These are phyloP conservation scores for Macrotrachela quadricornifera DNA, from an alignment of 1,140 invertebrate species.

Conservation along the genomic window DNA sequence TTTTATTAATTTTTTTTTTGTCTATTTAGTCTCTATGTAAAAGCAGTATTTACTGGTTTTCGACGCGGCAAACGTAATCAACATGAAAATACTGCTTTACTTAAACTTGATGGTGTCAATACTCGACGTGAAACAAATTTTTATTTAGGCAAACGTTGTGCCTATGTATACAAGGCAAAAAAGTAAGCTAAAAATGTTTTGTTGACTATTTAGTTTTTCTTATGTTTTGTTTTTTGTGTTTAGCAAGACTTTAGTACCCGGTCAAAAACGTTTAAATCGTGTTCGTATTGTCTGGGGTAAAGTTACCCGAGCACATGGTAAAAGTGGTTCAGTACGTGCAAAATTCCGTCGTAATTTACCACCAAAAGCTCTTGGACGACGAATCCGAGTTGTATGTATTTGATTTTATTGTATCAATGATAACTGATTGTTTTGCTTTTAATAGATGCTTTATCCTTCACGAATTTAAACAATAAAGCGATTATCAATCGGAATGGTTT, in stretches of 20 bases:
- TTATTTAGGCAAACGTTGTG: slow-evolving; percentile 85
- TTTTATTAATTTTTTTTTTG: no score
- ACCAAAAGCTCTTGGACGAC: slow-evolving; percentile 80
- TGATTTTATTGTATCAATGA: not conserved
- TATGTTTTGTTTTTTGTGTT: slow-evolving; percentile 7
- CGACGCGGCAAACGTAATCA: slow-evolving; percentile 88
- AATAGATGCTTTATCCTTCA: slow-evolving; percentile 9
- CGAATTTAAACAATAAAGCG: not conserved
- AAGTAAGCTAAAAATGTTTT: slow-evolving; percentile 21
- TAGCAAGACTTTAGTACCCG: no score
- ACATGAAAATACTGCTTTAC: slow-evolving; percentile 79
- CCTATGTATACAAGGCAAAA: slow-evolving; percentile 78
- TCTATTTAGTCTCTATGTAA: slow-evolving; percentile 55
- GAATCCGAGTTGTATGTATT: slow-evolving; percentile 51
- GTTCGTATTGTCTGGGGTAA: slow-evolving; percentile 98
- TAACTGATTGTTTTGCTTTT: not conserved
- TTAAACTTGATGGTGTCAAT: slow-evolving; percentile 74
- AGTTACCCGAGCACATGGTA: slow-evolving; percentile 87
- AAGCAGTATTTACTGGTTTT: slow-evolving; percentile 92
- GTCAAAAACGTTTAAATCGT: slow-evolving; percentile 18
- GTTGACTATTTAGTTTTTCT: not conserved
- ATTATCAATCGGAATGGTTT: no score
- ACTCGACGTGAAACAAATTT: slow-evolving; percentile 60
- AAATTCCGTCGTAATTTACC: slow-evolving; percentile 91
- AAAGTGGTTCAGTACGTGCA: slow-evolving; percentile 68